These are phyloP conservation scores for Bergia puertoricense DNA, from an alignment of 92 coral and sea anemone species.

Conservation along the genomic window DNA sequence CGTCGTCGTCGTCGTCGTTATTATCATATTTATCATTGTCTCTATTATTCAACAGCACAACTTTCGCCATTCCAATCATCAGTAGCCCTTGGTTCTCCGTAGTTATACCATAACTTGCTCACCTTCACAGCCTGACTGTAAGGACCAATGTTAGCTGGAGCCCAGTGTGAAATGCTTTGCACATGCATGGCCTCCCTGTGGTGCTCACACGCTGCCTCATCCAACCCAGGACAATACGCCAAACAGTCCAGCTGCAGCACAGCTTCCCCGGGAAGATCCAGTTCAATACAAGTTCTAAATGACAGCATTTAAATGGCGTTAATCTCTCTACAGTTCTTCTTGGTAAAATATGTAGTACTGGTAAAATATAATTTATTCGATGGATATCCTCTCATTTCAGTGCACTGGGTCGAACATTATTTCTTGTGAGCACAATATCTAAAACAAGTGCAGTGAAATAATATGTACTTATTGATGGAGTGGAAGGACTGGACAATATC, in stretches of 20 bases:
- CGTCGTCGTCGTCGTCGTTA: neutral
- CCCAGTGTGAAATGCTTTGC: conserved; percentile 94
- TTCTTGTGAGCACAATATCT: too few relatives aligned
- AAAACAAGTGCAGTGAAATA: too few relatives aligned
- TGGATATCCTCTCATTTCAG: too few relatives aligned
- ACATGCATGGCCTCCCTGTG: conserved; percentile 89
- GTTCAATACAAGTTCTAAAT: conserved; percentile 78
- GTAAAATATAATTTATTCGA: too few relatives aligned
- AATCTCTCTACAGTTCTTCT: too few relatives aligned
- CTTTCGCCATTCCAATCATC: too few relatives aligned
- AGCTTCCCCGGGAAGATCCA: conserved; percentile 63
- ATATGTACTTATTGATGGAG: too few relatives aligned
- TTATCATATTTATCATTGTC: neutral
- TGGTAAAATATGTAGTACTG: too few relatives aligned
- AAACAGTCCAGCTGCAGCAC: conserved; percentile 79
- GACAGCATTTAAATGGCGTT: neutral
- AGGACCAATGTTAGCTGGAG: conserved; percentile 92
- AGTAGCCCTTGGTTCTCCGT: neutral
- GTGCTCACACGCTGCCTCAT: neutral
- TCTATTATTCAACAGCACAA: neutral
- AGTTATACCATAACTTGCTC: neutral
- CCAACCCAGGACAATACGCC: conserved; percentile 26
- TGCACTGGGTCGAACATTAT: too few relatives aligned
- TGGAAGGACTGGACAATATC: too few relatives aligned
- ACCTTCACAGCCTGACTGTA: conserved; percentile 95